These are phyloP conservation scores for Dufourea novaeangliae DNA, from an alignment of 1,140 invertebrate genomes.

Conservation along the genomic window DNA sequence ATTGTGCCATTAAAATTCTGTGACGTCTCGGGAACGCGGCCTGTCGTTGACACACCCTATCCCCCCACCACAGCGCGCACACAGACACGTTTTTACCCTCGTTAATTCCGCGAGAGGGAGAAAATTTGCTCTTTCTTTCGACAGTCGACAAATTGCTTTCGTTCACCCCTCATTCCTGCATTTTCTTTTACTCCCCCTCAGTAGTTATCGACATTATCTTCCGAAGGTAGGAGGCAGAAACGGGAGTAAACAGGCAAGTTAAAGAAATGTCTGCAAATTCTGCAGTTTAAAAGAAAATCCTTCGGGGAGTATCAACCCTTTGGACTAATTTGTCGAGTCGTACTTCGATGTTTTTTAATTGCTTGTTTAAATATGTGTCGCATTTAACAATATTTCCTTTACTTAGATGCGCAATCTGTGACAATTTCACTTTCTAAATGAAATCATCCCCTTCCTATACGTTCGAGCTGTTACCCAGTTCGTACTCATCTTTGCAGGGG, in stretches of 20 bases:
- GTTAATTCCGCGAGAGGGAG: not conserved
- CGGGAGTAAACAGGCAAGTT: not conserved
- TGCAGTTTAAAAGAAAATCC: too few species aligned
- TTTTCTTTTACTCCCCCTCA: not conserved
- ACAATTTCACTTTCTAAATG: not conserved
- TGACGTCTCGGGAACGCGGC: not conserved
- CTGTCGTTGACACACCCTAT: not conserved
- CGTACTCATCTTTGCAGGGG: not conserved
- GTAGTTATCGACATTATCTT: slow-evolving; percentile 2
- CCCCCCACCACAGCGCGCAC: not conserved
- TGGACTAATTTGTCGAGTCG: too few species aligned
- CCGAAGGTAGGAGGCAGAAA: not conserved
- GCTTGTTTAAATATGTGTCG: too few species aligned
- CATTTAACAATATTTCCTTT: too few species aligned
- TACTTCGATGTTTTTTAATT: too few species aligned
- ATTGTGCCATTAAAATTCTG: slow-evolving; percentile 12
- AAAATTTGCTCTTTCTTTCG: not conserved
- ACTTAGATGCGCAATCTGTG: too few species aligned
- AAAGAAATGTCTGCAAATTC: not conserved
- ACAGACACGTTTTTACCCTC: not conserved
- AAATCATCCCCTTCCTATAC: not conserved
- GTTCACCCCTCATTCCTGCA: not conserved
- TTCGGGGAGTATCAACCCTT: too few species aligned
- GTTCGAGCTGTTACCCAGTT: not conserved
- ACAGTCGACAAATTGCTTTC: not conserved